Conservation (phyloP, 2,113 vertebrate genomes). For the Sterrhoptilus dennistouni region DNA sequence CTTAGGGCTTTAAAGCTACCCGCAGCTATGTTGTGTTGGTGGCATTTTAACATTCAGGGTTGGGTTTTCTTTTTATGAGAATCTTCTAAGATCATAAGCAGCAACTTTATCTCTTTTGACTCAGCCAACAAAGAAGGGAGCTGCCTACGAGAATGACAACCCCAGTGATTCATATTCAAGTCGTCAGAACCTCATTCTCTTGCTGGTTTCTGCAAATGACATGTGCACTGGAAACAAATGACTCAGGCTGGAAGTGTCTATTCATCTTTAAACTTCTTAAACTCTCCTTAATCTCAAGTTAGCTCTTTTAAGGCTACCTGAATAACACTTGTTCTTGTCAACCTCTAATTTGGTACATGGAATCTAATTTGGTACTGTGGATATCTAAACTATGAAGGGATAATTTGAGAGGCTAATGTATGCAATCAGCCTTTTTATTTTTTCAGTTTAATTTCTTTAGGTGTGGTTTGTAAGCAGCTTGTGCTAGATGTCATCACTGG, state of each 20-base stretch:
- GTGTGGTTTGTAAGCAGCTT: constrained; percentile 9
- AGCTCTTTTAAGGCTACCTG: not conserved
- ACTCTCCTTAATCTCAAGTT: not conserved
- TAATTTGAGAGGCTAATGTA: not conserved
- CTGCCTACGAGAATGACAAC: not conserved
- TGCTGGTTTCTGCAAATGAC: not conserved
- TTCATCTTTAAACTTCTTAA: not conserved
- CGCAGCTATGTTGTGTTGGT: not conserved
- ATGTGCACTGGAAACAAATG: not conserved
- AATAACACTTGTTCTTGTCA: not conserved
- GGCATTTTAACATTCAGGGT: not conserved
- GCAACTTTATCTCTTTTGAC: constrained; percentile 20
- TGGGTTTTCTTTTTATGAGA: not conserved
- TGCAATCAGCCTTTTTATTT: not conserved
- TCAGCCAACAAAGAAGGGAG: not conserved
- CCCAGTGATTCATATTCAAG: constrained; percentile 8
- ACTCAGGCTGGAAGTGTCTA: not conserved
- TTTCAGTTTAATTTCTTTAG: not conserved
- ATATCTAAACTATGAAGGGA: not conserved
- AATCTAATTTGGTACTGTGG: not conserved
- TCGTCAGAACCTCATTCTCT: not conserved
- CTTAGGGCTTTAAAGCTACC: not conserved
- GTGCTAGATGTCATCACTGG: not conserved
- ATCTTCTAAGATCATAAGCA: not conserved
- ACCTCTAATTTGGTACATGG: not conserved